Conservation (phyloP, 2,888 invertebrate genomes). For the Apamea anceps region DNA sequence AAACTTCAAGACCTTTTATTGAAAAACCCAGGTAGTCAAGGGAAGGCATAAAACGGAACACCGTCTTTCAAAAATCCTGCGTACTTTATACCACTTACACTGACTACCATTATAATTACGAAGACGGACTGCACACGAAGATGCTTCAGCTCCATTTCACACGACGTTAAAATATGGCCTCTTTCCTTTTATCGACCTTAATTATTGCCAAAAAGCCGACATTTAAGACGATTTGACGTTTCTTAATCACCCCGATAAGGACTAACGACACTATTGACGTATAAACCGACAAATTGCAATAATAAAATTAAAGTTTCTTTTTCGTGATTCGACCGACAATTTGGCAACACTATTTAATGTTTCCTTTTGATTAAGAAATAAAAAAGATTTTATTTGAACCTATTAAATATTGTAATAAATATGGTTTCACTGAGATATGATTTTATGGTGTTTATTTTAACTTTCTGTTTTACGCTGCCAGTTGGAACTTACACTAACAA, state of each 20-base stretch:
- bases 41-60: background rate
- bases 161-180: slow-evolving; percentile 66
- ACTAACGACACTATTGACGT: slow-evolving; percentile 70
- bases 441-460: slow-evolving; percentile 19
- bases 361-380: slow-evolving; percentile 69
- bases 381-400: slow-evolving; percentile 63
- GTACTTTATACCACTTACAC: slow-evolving; percentile 3
- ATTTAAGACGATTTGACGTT: slow-evolving; percentile 68
- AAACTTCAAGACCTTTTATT: background rate
- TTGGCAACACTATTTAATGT: slow-evolving; percentile 68
- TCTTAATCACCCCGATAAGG: slow-evolving; percentile 71
- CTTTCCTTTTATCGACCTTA: slow-evolving; percentile 61
- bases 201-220: slow-evolving; percentile 64
- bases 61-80: background rate
- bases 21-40: background rate
- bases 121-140: slow-evolving; percentile 60
- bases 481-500: slow-evolving; percentile 22
- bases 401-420: slow-evolving; percentile 45
- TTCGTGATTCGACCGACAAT: slow-evolving; percentile 56
- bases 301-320: slow-evolving; percentile 65
- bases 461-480: slow-evolving; percentile 43
- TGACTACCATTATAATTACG: slow-evolving; percentile 10
- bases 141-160: slow-evolving; percentile 63
- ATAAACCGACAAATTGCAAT: slow-evolving; percentile 72
- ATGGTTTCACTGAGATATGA: slow-evolving; percentile 32